These are phyloP conservation scores for Epinephelus coioides DNA, from an alignment of 2,797 vertebrate genomes.

Conservation along the genomic window DNA sequence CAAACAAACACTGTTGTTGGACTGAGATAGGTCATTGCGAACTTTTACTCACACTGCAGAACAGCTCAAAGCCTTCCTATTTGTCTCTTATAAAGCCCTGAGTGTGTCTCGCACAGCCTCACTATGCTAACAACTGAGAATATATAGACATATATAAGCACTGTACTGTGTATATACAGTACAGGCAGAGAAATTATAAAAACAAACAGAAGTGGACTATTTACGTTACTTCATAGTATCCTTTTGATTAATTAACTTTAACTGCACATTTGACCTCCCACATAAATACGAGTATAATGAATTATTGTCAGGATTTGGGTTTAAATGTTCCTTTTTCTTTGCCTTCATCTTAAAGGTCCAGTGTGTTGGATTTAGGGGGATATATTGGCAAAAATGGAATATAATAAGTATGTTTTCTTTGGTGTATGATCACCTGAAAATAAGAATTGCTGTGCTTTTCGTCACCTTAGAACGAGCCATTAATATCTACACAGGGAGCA, in stretches of 20 bases:
- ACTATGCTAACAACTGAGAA: background rate
- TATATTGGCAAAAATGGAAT: too few species aligned
- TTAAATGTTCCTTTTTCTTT: background rate
- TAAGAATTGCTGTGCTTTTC: too few species aligned
- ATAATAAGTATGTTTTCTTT: too few species aligned
- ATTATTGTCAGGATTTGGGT: background rate
- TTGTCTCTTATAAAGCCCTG: constrained; percentile 8
- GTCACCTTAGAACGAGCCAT: too few species aligned
- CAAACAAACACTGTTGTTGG: constrained; percentile 45
- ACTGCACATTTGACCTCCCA: background rate
- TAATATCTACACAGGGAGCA: too few species aligned
- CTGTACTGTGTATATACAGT: background rate
- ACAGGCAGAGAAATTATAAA: constrained; percentile 12
- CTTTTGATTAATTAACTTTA: background rate
- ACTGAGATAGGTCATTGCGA: background rate
- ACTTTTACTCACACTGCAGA: constrained; percentile 22
- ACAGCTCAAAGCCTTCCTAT: constrained; percentile 34
- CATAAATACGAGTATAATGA: background rate
- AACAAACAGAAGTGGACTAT: background rate
- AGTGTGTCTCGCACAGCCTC: background rate
- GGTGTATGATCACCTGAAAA: too few species aligned
- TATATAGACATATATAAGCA: background rate
- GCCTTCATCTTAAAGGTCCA: background rate
- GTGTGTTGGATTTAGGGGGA: too few species aligned
- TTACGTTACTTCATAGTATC: background rate